Conservation (phyloP, 2,797 vertebrate species). For the Danio tinwini region DNA sequence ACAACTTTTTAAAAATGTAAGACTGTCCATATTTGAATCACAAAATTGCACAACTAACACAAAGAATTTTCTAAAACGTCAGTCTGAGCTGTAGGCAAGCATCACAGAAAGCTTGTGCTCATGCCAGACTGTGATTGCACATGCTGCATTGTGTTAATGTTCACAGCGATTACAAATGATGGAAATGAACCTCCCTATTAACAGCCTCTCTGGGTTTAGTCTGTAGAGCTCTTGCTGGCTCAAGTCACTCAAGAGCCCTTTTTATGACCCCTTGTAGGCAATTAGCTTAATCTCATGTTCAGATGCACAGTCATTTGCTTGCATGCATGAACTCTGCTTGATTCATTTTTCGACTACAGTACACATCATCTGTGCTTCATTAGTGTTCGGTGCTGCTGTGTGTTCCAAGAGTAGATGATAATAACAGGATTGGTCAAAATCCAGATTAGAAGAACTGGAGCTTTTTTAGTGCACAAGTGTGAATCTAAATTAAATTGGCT, state of each 20-base stretch:
- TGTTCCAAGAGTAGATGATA: not conserved
- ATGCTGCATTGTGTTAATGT: slow-evolving; percentile 10
- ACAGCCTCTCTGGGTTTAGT: slow-evolving; percentile 29
- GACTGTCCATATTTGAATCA: not conserved
- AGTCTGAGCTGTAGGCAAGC: not conserved
- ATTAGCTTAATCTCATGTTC: slow-evolving; percentile 40
- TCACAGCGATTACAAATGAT: slow-evolving; percentile 35
- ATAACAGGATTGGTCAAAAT: not conserved
- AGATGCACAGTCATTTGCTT: slow-evolving; percentile 29
- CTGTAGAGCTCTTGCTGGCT: slow-evolving; percentile 29
- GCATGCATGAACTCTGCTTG: not conserved
- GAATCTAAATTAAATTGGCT: not conserved
- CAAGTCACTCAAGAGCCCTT: slow-evolving; percentile 26
- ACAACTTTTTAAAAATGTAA: slow-evolving; percentile 21
- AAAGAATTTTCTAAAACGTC: not conserved
- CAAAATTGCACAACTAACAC: slow-evolving; percentile 2
- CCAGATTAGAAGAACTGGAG: not conserved
- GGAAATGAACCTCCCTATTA: slow-evolving; percentile 18
- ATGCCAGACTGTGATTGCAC: not conserved
- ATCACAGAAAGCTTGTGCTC: not conserved
- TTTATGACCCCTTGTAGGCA: slow-evolving; percentile 30
- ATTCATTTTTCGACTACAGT: slow-evolving; percentile 3
- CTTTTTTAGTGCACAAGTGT: not conserved
- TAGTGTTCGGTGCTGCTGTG: not conserved
- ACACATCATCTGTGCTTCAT: not conserved